Percentiles rank a stretch among this genome's conserved stretches.
Evolutionary conservation across 2,797 vertebrate species (phyloP).

Genomic region (Columba guinea): DNA sequence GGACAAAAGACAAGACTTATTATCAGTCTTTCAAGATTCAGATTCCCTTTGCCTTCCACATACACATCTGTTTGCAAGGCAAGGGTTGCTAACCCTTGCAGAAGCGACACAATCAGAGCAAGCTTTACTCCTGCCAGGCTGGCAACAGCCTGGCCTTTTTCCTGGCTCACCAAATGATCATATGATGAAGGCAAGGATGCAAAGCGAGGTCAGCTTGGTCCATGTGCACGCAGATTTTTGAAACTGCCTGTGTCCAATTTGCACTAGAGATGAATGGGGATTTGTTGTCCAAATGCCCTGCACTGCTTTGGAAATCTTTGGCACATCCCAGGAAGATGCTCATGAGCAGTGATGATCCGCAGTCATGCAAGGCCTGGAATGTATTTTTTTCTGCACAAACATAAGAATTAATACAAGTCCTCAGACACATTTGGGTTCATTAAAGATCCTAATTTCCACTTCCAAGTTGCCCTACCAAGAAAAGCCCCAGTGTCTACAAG

Average conservation of each 20-base stretch:
- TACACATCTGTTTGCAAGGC: background rate
- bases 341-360: background rate
- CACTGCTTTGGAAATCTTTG: background rate
- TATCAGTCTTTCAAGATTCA: slow-evolving; percentile 30
- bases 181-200: background rate
- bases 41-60: slow-evolving; percentile 11
- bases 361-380: background rate
- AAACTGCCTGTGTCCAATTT: background rate
- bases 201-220: background rate
- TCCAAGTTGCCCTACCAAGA: background rate
- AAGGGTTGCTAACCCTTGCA: slow-evolving; percentile 16
- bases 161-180: background rate
- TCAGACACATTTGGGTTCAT: background rate
- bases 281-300: background rate
- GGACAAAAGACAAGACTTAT: slow-evolving; percentile 49
- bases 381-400: background rate
- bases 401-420: background rate
- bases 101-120: background rate
- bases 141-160: background rate
- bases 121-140: background rate
- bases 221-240: background rate
- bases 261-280: background rate
- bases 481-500: background rate
- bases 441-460: background rate
- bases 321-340: background rate